Percentiles rank a stretch among this genome's conserved stretches.
phyloP scores from a whole-genome alignment of 2,113 vertebrate species.

The Cervus canadensis region DNA sequence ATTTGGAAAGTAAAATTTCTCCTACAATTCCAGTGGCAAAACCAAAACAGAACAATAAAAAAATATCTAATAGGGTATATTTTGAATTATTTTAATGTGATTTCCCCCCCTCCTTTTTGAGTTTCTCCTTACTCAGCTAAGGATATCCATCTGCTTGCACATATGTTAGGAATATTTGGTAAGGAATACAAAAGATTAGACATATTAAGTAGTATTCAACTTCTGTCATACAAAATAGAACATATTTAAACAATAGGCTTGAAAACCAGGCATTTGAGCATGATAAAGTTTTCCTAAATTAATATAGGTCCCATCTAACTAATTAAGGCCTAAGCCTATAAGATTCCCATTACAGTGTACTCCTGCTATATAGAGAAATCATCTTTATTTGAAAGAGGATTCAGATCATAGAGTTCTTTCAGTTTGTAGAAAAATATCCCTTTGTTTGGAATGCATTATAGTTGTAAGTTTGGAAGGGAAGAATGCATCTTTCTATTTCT shows the following conservation, averaged over 20 bases:
- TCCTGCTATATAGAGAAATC: neutral
- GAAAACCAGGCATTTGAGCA: neutral
- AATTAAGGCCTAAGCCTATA: neutral
- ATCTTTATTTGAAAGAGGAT: neutral
- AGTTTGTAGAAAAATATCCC: neutral
- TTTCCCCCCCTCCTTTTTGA: neutral
- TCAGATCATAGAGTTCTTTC: neutral
- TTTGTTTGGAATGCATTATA: neutral
- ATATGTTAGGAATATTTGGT: neutral
- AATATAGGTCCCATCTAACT: neutral
- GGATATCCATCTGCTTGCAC: neutral
- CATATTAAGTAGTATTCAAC: neutral
- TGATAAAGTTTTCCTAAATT: neutral
- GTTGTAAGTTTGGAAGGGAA: neutral
- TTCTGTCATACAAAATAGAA: neutral
- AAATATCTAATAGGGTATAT: neutral
- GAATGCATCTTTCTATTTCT: neutral
- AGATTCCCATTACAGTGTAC: neutral
- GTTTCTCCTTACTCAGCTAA: neutral
- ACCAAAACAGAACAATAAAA: neutral
- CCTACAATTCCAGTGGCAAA: neutral
- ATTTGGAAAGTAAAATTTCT: neutral
- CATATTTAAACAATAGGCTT: neutral
- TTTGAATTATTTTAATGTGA: neutral
- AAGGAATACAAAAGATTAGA: neutral